Base-by-base conservation (phyloP, 1,140 invertebrate genomes). In the Liolophura sinensis region DNA sequence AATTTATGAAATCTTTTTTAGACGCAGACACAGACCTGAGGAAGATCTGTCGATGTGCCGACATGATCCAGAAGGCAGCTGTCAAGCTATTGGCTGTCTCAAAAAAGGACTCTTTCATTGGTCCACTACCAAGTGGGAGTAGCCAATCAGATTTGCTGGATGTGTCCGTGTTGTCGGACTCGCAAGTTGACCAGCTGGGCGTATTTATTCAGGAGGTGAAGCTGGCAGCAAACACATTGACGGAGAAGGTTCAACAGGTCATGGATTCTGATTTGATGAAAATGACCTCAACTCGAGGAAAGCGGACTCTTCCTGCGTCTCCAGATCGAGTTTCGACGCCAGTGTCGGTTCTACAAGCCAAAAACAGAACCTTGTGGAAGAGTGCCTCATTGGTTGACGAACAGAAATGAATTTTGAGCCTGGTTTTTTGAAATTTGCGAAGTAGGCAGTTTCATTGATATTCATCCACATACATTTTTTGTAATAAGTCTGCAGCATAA, bases 171-270 rank as follows among this genome's bases (percentile, higher is more conserved):
- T 68, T 79, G 54, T 73, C 74, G 6, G 70, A 77, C 15, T 67
- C 71, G 20, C 78, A 79, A 54, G 62, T 65, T n/a, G 73, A 77
- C 51, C 69, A 73, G 47, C 50, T 79, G n/a, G 74, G 78, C 25
- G 64, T 62, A 56, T 73, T 75, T 4, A 70, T 64, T 9, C 69
- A 71, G 52, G 76, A 78, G 60, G 71, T 79, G 15, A 55, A 70
- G 16, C 25, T 65, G 25, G 70, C 76, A 16, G 67, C 68, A 27
- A 46, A 52, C 9, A 50, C 65, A 47, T 55, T 79, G 16, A 69
- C 68, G 31, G 67, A 71, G 16, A 60, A 71, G 22, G 59, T 73
- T 6, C 59, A 69, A 27, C 75, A 78, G 60, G 20, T 67, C 16
- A 25, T 70, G 22, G 55, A 60, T 27, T 27, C 59, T 15, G 58